Base-by-base conservation (phyloP, 2,113 vertebrate genomes). In the Vulpes vulpes region DNA sequence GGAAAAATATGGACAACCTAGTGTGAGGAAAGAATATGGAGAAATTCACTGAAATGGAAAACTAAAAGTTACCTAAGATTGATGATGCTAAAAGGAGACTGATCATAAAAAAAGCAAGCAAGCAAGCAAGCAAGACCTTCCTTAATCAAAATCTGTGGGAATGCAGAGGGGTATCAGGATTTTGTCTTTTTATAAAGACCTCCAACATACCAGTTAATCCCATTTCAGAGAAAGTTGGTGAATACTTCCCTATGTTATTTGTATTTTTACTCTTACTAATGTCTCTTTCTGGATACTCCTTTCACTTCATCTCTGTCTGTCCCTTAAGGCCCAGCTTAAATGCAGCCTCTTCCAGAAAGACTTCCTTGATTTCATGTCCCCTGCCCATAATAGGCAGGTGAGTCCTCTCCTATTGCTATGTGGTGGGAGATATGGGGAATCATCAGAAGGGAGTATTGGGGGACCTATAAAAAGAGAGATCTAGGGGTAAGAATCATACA, bases 151-250 rank as follows among this genome's bases (percentile, higher is more conserved):
- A 83, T 91, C 20, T 92, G 30, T 93, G n/a, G 17, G 27, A 53
- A 95, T 94, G 11, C 1, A 51, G 32, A 86, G 9, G 10, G 2
- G 2, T 89, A 7, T 86, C 32, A 65, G 16, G 27, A 38, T n/a
- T 12, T 23, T 67, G n/a, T 12, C 57, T 53, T 67, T 92, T 69
- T 80, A 91, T 67, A 69, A 85, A 71, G 4, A 90, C 0, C 30
- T 1, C 9, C 69, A 55, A 32, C 14, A 55, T 22, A 73, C 15
- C 2, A 97, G 71, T 78, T 92, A 93, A 96, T 87, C 4, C 32
- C 38, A 84, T 69, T 88, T 76, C 62, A 84, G 90, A 97, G 51
- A 92, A 85, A 94, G 35, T 14, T 94, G 62, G 11, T 57, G 60
- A 62, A 12, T 1, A 49, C 6, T 60, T 97, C 23, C 6, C 14